Evolutionary conservation across 2,113 vertebrate genomes (phyloP).

Genomic region (Nyctibius bracteatus): DNA sequence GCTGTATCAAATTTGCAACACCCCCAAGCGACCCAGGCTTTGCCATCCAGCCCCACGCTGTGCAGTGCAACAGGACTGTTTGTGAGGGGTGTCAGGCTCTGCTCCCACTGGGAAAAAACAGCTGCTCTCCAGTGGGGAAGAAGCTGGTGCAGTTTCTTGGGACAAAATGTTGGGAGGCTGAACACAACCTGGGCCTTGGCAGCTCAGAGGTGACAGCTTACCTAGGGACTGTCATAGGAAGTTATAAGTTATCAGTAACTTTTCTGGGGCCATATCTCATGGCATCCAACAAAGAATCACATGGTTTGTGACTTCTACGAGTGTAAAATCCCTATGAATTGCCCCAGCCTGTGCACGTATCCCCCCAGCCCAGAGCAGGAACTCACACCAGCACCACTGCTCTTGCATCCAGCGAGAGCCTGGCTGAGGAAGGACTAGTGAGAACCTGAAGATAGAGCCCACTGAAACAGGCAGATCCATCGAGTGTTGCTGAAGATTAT

Average conservation of each 20-base stretch:
- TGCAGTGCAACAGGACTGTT: neutral
- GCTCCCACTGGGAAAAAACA: fast-evolving
- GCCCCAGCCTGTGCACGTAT: neutral
- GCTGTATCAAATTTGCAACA: neutral
- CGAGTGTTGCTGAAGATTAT: neutral
- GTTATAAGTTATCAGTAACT: neutral
- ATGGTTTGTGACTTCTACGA: neutral
- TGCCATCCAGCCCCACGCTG: neutral
- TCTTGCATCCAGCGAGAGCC: neutral
- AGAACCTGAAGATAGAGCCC: neutral
- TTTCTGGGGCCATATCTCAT: neutral
- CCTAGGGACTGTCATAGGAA: neutral
- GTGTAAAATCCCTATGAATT: neutral
- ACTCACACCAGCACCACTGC: neutral
- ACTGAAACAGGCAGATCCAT: neutral
- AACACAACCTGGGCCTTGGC: fast-evolving
- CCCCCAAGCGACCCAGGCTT: neutral
- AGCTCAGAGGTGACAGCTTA: neutral
- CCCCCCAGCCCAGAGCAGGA: neutral
- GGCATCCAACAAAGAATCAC: neutral
- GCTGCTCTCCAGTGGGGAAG: neutral
- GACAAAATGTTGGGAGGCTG: neutral
- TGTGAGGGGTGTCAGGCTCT: neutral
- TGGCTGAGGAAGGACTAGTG: neutral
- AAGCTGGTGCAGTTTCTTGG: neutral